Conservation (phyloP, 2,113 vertebrate species). For the Myrmophylax atrothorax region DNA sequence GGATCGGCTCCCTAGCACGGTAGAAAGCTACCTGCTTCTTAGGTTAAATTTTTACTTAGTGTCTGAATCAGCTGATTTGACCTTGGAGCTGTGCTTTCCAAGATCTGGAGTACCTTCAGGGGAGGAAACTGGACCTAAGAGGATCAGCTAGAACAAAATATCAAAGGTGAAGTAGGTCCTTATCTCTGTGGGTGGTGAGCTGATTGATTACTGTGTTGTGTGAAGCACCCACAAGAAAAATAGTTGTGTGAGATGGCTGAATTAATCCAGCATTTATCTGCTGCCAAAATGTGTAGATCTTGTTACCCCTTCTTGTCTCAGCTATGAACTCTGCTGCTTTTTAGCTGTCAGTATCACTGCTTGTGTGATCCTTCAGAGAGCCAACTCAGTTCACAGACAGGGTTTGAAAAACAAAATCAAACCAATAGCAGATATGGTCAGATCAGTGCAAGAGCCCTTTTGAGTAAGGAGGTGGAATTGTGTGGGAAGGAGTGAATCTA, state of each 20-base stretch:
- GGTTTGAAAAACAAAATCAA: neutral
- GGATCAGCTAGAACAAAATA: neutral
- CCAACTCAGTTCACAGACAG: neutral
- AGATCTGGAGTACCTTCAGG: neutral
- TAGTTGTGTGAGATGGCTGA: neutral
- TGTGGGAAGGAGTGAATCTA: neutral
- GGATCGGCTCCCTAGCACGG: neutral
- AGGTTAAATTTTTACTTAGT: neutral
- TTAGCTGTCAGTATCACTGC: neutral
- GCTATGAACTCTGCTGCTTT: neutral
- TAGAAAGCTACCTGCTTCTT: neutral
- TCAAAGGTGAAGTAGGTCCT: neutral
- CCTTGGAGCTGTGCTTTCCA: neutral
- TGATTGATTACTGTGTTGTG: neutral
- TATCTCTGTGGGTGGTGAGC: neutral
- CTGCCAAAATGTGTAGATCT: neutral
- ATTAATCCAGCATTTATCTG: neutral
- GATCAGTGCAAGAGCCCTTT: neutral
- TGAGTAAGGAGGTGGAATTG: neutral
- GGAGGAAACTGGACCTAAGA: neutral
- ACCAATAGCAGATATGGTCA: neutral
- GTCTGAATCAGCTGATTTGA: neutral
- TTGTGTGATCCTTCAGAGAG: neutral
- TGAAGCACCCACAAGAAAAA: neutral
- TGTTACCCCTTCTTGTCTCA: neutral